Evolutionary conservation across 2,113 vertebrate genomes (phyloP).

Genomic region (Sebastes fasciatus): DNA sequence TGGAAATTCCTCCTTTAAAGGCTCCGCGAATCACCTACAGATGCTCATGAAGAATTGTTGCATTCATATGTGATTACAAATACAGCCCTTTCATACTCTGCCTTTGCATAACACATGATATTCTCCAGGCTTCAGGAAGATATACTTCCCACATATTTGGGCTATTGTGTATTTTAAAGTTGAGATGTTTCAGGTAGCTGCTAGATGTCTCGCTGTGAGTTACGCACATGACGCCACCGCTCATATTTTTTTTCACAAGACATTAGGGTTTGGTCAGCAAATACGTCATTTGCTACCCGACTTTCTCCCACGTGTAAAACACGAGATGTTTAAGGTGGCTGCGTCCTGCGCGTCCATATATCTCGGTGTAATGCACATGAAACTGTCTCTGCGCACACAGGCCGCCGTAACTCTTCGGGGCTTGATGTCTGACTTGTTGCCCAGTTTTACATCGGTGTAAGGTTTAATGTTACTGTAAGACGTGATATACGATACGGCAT

Average conservation of each 20-base stretch:
- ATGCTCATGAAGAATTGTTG: constrained; percentile 7
- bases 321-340: constrained; percentile 57
- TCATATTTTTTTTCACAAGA: constrained; percentile 68
- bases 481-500: constrained; percentile 67
- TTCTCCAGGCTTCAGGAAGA: constrained; percentile 11
- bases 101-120: constrained; percentile 26
- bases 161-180: constrained; percentile 11
- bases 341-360: constrained; percentile 55
- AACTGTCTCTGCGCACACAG: constrained; percentile 53
- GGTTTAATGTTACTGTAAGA: constrained; percentile 73
- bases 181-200: constrained; percentile 63
- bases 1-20: not conserved
- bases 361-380: constrained; percentile 68
- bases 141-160: constrained; percentile 22
- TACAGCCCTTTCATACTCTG: not conserved
- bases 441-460: constrained; percentile 62
- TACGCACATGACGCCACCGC: constrained; percentile 27
- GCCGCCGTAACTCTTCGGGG: constrained; percentile 54
- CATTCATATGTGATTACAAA: constrained; percentile 10
- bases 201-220: constrained; percentile 42
- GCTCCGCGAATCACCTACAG: not conserved
- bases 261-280: constrained; percentile 60
- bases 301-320: constrained; percentile 63
- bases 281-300: constrained; percentile 60
- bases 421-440: constrained; percentile 74